These are phyloP conservation scores for Prochilodus magdalenae DNA, from an alignment of 2,113 vertebrate genomes.

Conservation along the genomic window DNA sequence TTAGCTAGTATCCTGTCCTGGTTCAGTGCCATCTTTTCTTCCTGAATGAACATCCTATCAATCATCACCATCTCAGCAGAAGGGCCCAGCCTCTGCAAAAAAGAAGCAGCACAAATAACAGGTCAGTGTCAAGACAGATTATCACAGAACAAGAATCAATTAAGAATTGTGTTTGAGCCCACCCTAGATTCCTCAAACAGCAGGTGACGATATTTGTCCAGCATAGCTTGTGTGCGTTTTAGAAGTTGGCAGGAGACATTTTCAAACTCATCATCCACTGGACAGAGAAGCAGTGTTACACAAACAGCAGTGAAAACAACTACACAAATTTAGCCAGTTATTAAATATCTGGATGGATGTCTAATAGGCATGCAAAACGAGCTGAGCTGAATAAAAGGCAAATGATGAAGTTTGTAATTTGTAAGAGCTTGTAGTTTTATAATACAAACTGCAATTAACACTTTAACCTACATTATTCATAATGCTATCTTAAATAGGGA, in stretches of 20 bases:
- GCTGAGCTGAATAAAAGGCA: not conserved
- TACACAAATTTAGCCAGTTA: not conserved
- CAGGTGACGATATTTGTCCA: conserved; percentile 92
- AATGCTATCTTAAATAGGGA: too few relatives aligned
- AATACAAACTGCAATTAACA: too few relatives aligned
- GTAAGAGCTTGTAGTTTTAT: too few relatives aligned
- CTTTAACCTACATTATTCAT: too few relatives aligned
- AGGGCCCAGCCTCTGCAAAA: conserved; percentile 86
- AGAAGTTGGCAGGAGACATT: conserved; percentile 87
- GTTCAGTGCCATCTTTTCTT: conserved; percentile 88
- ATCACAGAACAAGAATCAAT: not conserved
- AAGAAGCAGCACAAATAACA: not conserved
- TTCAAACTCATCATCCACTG: conserved; percentile 94
- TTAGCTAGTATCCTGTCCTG: conserved; percentile 88
- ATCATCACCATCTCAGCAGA: conserved; percentile 99
- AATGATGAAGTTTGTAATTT: too few relatives aligned
- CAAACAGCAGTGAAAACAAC: not conserved
- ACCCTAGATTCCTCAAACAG: conserved; percentile 93
- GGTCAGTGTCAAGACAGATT: not conserved
- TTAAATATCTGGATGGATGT: not conserved
- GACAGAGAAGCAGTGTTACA: not conserved
- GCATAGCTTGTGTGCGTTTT: conserved; percentile 91
- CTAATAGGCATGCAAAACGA: not conserved
- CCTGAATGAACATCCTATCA: conserved; percentile 95
- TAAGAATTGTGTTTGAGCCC: conserved; percentile 52